Percentiles rank a stretch among this genome's conserved stretches.
phyloP scores from a whole-genome alignment of 2,797 vertebrate genomes.

The Cryptoblepharus egeriae region DNA sequence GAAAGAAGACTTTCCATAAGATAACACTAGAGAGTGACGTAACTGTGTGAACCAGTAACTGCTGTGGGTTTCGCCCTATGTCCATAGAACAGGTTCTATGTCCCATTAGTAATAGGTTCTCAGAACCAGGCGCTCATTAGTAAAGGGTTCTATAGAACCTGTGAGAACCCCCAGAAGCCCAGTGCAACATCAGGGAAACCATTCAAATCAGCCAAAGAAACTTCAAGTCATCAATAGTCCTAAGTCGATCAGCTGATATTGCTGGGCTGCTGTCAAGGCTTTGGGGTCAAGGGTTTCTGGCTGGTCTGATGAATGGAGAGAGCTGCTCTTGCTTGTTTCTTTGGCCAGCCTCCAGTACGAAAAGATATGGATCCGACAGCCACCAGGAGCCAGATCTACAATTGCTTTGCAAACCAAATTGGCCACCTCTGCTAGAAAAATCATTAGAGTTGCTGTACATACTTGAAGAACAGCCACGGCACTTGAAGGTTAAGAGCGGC shows the following conservation, averaged over 20 bases:
- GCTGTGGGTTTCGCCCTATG: no score
- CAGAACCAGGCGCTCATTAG: no score
- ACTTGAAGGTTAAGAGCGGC: constrained; percentile 55
- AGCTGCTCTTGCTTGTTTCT: background rate
- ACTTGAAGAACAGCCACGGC: constrained; percentile 22
- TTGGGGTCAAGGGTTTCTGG: background rate
- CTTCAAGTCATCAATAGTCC: no score
- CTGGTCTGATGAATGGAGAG: background rate
- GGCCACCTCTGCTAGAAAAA: background rate
- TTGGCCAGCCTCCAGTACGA: background rate
- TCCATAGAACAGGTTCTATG: no score
- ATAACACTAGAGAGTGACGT: no score
- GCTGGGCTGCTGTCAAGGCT: background rate
- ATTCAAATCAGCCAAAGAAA: no score
- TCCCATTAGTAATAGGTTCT: no score
- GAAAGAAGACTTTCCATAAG: no score
- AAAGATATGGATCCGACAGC: background rate
- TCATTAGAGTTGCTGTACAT: background rate
- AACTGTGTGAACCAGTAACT: no score
- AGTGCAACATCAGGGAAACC: no score
- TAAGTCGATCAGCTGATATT: background rate
- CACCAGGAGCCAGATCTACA: background rate
- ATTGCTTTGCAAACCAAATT: background rate
- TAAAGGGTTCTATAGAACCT: no score
- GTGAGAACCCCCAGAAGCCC: no score